Conservation (phyloP, 1,140 invertebrate species). For the Apis mellifera region DNA sequence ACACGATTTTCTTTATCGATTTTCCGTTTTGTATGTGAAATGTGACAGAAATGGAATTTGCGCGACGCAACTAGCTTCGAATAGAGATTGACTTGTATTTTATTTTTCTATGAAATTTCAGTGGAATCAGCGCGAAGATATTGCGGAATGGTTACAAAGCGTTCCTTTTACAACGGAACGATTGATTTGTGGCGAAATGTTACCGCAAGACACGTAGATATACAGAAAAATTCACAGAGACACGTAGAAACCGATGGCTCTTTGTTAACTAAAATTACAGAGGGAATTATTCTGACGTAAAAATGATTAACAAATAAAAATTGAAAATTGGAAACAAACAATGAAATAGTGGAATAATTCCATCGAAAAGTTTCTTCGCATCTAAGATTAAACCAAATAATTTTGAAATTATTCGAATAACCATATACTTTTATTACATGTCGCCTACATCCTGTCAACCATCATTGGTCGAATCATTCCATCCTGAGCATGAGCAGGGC, state of each 20-base stretch:
- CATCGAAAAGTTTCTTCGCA: too few species aligned
- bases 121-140: not conserved
- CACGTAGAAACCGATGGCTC: not conserved
- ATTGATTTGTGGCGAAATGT: not conserved
- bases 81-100: conserved; percentile 53
- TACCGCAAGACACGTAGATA: too few species aligned
- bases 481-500: not conserved
- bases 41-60: conserved; percentile 55
- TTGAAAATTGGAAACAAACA: too few species aligned
- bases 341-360: too few species aligned
- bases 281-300: not conserved
- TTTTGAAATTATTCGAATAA: too few species aligned
- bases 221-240: too few species aligned
- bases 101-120: conserved; percentile 51
- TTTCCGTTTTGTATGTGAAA: conserved; percentile 38
- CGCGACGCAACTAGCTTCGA: conserved; percentile 28
- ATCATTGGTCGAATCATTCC: not conserved
- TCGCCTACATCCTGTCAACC: not conserved
- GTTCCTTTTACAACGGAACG: not conserved
- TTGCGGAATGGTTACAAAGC: not conserved
- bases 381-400: too few species aligned
- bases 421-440: too few species aligned
- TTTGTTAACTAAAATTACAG: not conserved
- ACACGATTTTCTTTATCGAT: conserved; percentile 47
- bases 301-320: not conserved